Evolutionary conservation across 2,888 invertebrate genomes (phyloP).

Genomic region (Dinocampus coccinellae): DNA sequence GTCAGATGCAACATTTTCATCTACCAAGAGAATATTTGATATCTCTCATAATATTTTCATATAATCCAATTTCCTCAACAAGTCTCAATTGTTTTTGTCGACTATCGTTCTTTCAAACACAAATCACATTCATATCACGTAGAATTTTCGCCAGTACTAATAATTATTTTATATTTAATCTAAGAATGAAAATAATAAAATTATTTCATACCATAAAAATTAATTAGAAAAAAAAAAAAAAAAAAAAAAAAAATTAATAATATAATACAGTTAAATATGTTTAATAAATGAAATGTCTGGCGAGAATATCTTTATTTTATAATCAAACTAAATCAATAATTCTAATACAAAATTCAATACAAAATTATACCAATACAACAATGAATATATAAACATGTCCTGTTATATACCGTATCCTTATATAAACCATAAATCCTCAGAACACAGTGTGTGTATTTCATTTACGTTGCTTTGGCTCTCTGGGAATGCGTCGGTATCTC

Average conservation of each 20-base stretch:
- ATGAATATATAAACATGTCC: background rate
- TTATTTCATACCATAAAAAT: background rate
- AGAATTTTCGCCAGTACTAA: slow-evolving; percentile 13
- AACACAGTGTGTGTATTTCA: slow-evolving; percentile 69
- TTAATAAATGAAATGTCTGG: slow-evolving; percentile 21
- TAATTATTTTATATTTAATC: background rate
- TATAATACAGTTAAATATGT: no score
- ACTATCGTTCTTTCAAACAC: slow-evolving; percentile 2
- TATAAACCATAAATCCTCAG: slow-evolving; percentile 40
- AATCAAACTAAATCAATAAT: background rate
- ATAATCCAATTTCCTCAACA: slow-evolving; percentile 28
- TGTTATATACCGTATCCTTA: slow-evolving; percentile 20
- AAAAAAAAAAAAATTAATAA: background rate
- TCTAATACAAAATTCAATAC: background rate
- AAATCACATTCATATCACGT: background rate
- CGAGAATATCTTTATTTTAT: slow-evolving; percentile 10
- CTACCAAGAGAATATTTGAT: background rate
- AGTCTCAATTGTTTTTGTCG: slow-evolving; percentile 10
- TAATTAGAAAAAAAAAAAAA: background rate
- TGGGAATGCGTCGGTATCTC: slow-evolving; percentile 75
- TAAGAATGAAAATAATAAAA: background rate
- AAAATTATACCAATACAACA: background rate
- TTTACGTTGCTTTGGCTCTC: slow-evolving; percentile 71
- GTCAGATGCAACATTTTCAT: background rate
- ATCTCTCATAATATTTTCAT: slow-evolving; percentile 20